These are phyloP conservation scores for Cheirogaleus major DNA, from an alignment of 2,797 vertebrate genomes.

Conservation along the genomic window DNA sequence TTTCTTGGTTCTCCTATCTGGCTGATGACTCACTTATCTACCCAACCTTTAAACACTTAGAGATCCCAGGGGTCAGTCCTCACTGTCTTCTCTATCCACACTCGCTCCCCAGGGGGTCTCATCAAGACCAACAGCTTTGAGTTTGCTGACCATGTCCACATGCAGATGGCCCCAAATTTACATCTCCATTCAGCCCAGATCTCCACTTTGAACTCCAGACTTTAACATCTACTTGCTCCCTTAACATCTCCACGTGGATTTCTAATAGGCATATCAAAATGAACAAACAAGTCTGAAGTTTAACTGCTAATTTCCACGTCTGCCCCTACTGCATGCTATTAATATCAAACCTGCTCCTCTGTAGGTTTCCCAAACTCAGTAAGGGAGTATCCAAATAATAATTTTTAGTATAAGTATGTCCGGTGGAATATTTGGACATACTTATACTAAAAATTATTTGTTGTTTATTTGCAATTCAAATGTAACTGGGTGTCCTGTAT, in stretches of 20 bases:
- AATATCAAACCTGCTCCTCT: neutral
- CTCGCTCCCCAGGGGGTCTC: neutral
- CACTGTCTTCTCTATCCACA: neutral
- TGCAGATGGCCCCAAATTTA: neutral
- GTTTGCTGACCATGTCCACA: neutral
- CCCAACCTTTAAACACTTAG: neutral
- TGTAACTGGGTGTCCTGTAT: neutral
- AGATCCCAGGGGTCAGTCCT: neutral
- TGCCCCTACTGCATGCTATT: too few species aligned
- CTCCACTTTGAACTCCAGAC: neutral
- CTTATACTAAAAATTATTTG: neutral
- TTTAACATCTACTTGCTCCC: neutral
- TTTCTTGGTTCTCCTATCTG: neutral
- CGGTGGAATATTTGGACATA: neutral
- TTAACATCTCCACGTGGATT: neutral
- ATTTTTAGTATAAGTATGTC: neutral
- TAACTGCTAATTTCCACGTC: neutral
- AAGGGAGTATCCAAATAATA: neutral
- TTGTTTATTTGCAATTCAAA: slow-evolving; percentile 43
- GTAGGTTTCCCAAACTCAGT: neutral
- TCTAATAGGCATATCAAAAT: neutral
- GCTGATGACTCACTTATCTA: neutral
- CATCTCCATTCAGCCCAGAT: neutral
- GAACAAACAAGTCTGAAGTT: neutral
- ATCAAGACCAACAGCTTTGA: neutral